A percentile compares a stretch with the other conserved stretches of the same genome.
phyloP scores from a whole-genome alignment of 2,113 vertebrate genomes.

The Naja naja region DNA sequence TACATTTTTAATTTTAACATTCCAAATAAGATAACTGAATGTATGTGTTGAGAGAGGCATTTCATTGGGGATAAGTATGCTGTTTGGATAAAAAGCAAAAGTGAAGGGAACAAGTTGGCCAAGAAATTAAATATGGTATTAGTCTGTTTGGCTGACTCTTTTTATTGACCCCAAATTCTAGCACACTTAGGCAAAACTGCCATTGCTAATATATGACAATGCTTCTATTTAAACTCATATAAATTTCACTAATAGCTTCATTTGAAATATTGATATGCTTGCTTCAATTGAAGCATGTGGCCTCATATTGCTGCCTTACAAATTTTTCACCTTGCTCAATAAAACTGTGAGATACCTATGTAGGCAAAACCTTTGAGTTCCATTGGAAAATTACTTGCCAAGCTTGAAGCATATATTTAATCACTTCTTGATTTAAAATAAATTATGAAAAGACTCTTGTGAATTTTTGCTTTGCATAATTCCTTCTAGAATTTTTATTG shows the following conservation, averaged over 20 bases:
- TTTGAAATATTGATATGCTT: constrained; percentile 30
- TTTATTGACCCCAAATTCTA: neutral
- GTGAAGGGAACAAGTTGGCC: neutral
- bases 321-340: neutral
- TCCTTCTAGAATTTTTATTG: neutral
- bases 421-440: neutral
- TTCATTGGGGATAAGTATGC: neutral
- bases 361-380: constrained; percentile 13
- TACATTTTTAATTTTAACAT: constrained; percentile 10
- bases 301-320: constrained; percentile 15
- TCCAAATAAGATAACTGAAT: constrained; percentile 23
- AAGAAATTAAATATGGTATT: neutral
- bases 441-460: neutral
- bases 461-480: neutral
- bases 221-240: neutral
- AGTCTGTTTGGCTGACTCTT: neutral
- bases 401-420: constrained; percentile 8
- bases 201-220: neutral
- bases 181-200: neutral
- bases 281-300: constrained; percentile 21
- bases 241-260: constrained; percentile 31
- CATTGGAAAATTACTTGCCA: constrained; percentile 13
- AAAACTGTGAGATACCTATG: neutral
- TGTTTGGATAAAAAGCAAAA: neutral
- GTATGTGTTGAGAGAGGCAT: neutral